Base-by-base conservation (phyloP, 2,888 invertebrate species). In the Pilophorus perplexus region DNA sequence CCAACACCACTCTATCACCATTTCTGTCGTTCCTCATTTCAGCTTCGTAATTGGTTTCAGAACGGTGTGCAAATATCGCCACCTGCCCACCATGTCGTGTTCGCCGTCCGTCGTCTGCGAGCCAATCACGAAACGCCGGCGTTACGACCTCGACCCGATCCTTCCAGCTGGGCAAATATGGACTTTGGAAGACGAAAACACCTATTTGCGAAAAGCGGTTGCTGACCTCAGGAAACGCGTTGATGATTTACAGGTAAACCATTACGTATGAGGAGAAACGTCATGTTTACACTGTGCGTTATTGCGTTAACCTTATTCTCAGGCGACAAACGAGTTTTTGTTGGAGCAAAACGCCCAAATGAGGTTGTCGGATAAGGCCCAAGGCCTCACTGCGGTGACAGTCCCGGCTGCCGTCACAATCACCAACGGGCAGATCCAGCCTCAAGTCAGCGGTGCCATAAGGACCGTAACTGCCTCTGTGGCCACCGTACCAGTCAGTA, bases 271-370 rank as follows among this genome's bases (percentile, higher is more conserved):
- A n/a, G n/a, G n/a, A n/a, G n/a, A n/a, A n/a, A 33, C n/a, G n/a
- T n/a, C n/a, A n/a, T n/a, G n/a, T 33, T 33, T 33, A 12, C 6
- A 33, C 6, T 33, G 12, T 33, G 12, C 33, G 33, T 8, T 12
- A 33, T 33, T 12, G 6, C 6, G 12, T 33, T 6, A 6, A 12
- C 14, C 22, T 48, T 3, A 23, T 2, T 46, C 33, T 3, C 48
- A 62, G 62, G 87, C 88, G 1, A 87, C 88, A 6, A 90, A 90
- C 75, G 88, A 89, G 75, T 88, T 89, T 75, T 79, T 90, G 10
- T 77, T 89, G 70, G 87, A 88, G 73, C 88, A 89, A 77, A 89
- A 89, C 76, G 88, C 88, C 22, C 84, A 85, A 70, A 77, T 88
- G 68, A 80, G 89, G 27, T 79, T 86, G 69, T 82, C 82, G 12